phyloP scores from a whole-genome alignment of 2,797 vertebrate genomes.

The Balearica regulorum region DNA sequence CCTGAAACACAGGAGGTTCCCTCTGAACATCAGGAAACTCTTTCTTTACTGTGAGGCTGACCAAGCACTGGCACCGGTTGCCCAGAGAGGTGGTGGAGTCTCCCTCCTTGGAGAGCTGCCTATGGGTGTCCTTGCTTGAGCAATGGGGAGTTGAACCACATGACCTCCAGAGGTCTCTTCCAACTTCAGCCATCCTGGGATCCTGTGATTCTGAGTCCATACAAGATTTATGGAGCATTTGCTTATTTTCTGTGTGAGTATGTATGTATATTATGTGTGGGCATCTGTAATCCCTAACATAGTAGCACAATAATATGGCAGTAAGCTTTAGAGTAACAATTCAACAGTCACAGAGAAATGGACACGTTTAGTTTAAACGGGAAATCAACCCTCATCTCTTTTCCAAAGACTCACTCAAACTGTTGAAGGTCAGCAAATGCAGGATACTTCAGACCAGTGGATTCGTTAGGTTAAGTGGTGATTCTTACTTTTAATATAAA shows the following conservation, averaged over 20 bases:
- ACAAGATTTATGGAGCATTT: background rate
- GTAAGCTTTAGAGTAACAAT: background rate
- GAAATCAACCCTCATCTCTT: background rate
- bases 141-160: background rate
- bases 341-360: background rate
- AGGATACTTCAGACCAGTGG: background rate
- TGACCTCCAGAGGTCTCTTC: background rate
- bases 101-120: accelerated
- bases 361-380: background rate
- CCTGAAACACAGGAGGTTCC: background rate
- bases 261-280: background rate
- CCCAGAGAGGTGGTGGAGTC: background rate
- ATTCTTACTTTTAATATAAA: background rate
- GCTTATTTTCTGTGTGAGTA: background rate
- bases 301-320: background rate
- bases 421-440: background rate
- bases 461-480: background rate
- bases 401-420: background rate
- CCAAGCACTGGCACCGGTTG: background rate
- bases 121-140: background rate
- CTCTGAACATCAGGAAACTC: background rate
- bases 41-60: background rate
- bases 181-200: background rate
- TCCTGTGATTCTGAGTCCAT: background rate
- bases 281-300: background rate